Base-by-base conservation (phyloP, 1,140 invertebrate species). In the Achatina immaculata region DNA sequence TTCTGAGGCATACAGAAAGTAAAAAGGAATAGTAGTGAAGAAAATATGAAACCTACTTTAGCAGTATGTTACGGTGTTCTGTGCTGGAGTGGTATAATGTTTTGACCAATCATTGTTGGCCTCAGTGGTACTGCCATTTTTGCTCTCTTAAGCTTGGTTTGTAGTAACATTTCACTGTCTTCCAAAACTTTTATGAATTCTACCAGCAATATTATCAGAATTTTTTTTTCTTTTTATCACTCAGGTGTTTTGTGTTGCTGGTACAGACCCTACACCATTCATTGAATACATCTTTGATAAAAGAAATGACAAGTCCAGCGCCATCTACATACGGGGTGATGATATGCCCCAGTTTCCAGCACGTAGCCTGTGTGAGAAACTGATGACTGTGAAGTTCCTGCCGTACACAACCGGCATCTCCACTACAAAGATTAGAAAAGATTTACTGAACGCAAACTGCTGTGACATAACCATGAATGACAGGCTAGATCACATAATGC, bases 301-400 rank as follows among this genome's bases (percentile, higher is more conserved):
- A 14, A 81, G 77, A 24, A 68, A 82, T 0, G 77, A 80, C 14
- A 81, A 78, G 24, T 68, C 81, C 0, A 84, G 82, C 34, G 80
- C 85, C 66, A 83, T 90, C 51, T 90, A 90, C 78, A 85, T 89
- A 9, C 80, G 89, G 7, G 89, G 89, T n/a, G 88, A 90, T 75
- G 89, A 90, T 79, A 90, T 90, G 89, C 83, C 85, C 31, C 73
- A 89, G 43, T 90, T 90, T 81, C 89, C 89, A 0, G 85, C 89
- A 0, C 83, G 88, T 65, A 66, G 85, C 36, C 83, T 88, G 38
- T 88, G 87, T 73, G 89, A 90, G 83, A 69, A 77, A 28, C 80
- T 87, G 40, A 90, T 90, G 89, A 85, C 87, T 24, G 79, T 90
- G 6, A 85, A 86, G 51, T 87, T 90, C 76, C 79, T 90, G 14